Evolutionary conservation across 1,140 invertebrate genomes (phyloP).

Genomic region (Zaprionus taronus): DNA sequence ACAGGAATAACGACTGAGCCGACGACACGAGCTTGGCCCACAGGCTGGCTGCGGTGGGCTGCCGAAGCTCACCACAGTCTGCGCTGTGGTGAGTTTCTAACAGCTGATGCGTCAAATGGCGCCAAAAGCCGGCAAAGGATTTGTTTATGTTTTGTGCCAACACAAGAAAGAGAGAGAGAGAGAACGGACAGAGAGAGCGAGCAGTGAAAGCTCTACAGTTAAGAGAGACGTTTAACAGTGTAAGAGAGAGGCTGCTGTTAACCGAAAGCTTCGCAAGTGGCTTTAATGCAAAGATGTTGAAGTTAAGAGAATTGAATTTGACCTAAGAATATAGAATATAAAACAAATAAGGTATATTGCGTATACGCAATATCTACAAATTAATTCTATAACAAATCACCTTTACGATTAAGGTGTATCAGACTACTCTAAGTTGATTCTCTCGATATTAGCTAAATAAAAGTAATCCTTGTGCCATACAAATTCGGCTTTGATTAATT

Average conservation of each 20-base stretch:
- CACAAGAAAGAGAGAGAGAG: background rate
- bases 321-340: no score
- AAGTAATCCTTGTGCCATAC: background rate
- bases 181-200: conserved; percentile 7
- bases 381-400: background rate
- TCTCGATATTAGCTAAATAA: background rate
- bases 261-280: conserved; percentile 25
- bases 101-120: conserved; percentile 57
- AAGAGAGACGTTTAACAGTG: conserved; percentile 43
- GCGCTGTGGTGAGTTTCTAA: conserved; percentile 36
- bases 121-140: conserved; percentile 50
- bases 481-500: conserved; percentile 14
- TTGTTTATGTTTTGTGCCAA: conserved; percentile 60
- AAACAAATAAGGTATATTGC: background rate
- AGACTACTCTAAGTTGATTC: background rate
- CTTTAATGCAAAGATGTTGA: background rate
- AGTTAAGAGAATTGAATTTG: background rate
- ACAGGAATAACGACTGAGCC: conserved; percentile 70
- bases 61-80: conserved; percentile 51
- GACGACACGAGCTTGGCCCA: conserved; percentile 47
- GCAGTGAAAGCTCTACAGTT: conserved; percentile 27
- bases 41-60: conserved; percentile 50
- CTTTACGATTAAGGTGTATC: background rate
- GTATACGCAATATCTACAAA: conserved; percentile 1
- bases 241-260: conserved; percentile 38